Percentiles rank a stretch among this genome's conserved stretches.
These are phyloP conservation scores for Thelaira solivaga DNA, from an alignment of 2,888 invertebrate species.

Conservation along the genomic window DNA sequence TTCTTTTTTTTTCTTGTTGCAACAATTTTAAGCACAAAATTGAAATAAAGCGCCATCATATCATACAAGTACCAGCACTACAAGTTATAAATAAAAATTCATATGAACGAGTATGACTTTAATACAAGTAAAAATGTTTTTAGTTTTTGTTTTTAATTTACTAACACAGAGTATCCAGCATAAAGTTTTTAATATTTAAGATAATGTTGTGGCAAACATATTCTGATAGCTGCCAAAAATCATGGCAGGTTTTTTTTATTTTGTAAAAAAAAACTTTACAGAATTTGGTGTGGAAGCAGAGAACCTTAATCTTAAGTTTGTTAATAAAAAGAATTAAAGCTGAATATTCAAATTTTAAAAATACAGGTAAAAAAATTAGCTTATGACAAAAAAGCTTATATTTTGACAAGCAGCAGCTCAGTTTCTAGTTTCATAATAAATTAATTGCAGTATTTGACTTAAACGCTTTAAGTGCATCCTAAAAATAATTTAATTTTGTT, in stretches of 20 bases:
- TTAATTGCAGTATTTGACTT: too few species aligned
- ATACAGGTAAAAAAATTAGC: conserved; percentile 30
- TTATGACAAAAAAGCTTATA: too few species aligned
- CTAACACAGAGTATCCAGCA: too few species aligned
- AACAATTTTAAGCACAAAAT: conserved; percentile 17
- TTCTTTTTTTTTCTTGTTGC: neutral
- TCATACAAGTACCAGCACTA: conserved; percentile 14
- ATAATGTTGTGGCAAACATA: conserved; percentile 45
- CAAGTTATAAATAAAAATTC: conserved; percentile 24
- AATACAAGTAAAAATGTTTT: conserved; percentile 21
- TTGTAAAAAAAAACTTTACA: too few species aligned
- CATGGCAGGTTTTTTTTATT: conserved; percentile 38
- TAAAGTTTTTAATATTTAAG: too few species aligned
- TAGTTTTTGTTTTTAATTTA: conserved; percentile 19
- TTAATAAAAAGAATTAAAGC: conserved; percentile 18
- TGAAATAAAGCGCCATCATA: conserved; percentile 55
- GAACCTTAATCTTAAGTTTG: conserved; percentile 42
- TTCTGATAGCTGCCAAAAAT: conserved; percentile 55
- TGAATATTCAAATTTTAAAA: conserved; percentile 39
- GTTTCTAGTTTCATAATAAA: too few species aligned
- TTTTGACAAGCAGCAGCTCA: too few species aligned
- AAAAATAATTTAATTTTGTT: too few species aligned
- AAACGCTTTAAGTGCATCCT: too few species aligned
- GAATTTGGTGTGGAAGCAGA: neutral
- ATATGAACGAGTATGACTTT: too few species aligned